Evolutionary conservation across 2,113 vertebrate species (phyloP).

Genomic region (Barnardius zonarius): DNA sequence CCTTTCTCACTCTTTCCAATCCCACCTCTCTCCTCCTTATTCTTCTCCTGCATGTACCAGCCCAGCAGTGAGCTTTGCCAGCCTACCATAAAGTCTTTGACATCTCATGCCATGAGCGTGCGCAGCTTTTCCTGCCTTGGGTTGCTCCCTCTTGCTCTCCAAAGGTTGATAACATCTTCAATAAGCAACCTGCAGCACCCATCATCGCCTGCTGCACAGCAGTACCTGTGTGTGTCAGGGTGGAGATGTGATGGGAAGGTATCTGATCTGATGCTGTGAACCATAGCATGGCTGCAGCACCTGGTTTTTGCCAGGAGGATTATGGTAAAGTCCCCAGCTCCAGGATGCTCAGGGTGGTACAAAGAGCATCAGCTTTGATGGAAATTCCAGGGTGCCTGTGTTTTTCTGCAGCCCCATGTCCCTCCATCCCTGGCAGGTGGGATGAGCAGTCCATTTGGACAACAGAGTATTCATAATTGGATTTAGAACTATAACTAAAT

Average conservation of each 20-base stretch:
- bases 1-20: neutral
- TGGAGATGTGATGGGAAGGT: neutral
- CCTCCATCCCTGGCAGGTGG: neutral
- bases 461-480: no score
- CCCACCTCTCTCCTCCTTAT: neutral
- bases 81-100: rapidly evolving
- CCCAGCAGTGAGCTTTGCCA: rapidly evolving
- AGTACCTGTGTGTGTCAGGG: rapidly evolving
- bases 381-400: neutral
- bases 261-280: no score
- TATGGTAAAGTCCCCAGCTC: neutral
- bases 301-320: neutral
- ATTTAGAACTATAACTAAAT: neutral
- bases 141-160: neutral
- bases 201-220: neutral
- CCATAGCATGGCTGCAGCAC: no score
- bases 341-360: rapidly evolving
- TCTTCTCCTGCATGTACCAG: neutral
- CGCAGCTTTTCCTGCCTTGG: neutral
- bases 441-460: neutral
- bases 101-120: rapidly evolving
- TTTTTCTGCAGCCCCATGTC: neutral
- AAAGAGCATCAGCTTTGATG: neutral
- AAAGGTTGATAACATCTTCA: neutral
- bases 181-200: neutral